phyloP scores from a whole-genome alignment of 2,113 vertebrate species.

The Pelobates fuscus region DNA sequence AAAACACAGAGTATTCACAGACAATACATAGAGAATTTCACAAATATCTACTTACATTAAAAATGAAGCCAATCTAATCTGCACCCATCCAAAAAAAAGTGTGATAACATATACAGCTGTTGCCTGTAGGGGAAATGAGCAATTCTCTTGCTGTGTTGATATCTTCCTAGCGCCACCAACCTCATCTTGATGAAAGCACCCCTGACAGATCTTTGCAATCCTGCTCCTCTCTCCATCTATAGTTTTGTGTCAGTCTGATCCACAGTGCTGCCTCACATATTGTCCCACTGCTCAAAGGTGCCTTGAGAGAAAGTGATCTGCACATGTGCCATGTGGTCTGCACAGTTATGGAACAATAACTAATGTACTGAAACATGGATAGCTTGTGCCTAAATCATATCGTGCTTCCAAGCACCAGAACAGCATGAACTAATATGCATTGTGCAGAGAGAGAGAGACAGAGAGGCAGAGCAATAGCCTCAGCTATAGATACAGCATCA shows the following conservation, averaged over 20 bases:
- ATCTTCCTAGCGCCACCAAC: constrained; percentile 60
- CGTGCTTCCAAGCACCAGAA: constrained; percentile 12
- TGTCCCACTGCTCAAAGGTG: constrained; percentile 1
- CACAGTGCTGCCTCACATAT: neutral
- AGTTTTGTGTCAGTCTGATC: constrained; percentile 36
- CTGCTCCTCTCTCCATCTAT: constrained; percentile 53
- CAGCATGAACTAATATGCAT: constrained; percentile 13
- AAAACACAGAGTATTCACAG: too few species aligned
- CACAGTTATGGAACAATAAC: too few species aligned
- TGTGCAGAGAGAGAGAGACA: neutral
- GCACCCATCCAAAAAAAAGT: constrained; percentile 52
- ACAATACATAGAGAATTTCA: neutral
- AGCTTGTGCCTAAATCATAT: constrained; percentile 3
- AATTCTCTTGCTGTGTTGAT: constrained; percentile 53
- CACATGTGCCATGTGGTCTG: neutral
- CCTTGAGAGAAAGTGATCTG: constrained; percentile 5
- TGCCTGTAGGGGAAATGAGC: constrained; percentile 50
- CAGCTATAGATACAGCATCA: too few species aligned
- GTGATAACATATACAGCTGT: constrained; percentile 44
- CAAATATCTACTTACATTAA: constrained; percentile 64
- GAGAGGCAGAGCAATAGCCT: neutral
- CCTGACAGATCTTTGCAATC: constrained; percentile 28
- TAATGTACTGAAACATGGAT: constrained; percentile 2
- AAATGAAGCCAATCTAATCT: constrained; percentile 46
- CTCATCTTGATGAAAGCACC: constrained; percentile 52